These are phyloP conservation scores for Anguilla rostrata DNA, from an alignment of 2,113 vertebrate species.

Conservation along the genomic window DNA sequence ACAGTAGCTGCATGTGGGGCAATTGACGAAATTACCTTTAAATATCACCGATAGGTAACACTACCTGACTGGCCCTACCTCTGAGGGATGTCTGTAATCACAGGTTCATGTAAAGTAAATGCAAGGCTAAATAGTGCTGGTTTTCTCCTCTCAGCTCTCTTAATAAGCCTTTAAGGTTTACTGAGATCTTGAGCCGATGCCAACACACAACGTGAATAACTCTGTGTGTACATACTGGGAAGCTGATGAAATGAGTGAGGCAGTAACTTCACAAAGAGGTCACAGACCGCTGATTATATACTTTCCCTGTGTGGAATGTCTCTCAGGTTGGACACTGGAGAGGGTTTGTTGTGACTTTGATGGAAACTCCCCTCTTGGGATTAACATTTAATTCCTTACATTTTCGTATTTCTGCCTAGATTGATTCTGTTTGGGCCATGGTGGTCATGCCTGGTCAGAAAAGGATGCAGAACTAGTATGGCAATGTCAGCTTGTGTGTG, in stretches of 20 bases:
- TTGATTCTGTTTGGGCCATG: slow-evolving; percentile 38
- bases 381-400: slow-evolving; percentile 15
- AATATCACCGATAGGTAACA: neutral
- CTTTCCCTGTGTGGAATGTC: slow-evolving; percentile 22
- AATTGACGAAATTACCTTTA: neutral
- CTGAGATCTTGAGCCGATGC: neutral
- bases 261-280: slow-evolving; percentile 19
- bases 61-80: neutral
- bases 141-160: slow-evolving; percentile 36
- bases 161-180: slow-evolving; percentile 1
- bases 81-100: neutral
- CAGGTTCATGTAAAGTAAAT: neutral
- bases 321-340: slow-evolving; percentile 22
- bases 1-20: neutral
- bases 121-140: neutral
- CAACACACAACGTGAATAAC: slow-evolving; percentile 12
- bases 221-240: slow-evolving; percentile 3
- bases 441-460: slow-evolving; percentile 40
- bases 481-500: slow-evolving; percentile 33
- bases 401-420: slow-evolving; percentile 22
- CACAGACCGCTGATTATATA: slow-evolving; percentile 31
- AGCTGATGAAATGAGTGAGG: neutral
- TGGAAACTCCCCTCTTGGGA: neutral
- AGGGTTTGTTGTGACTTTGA: neutral
- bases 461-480: slow-evolving; percentile 12